Conservation (phyloP, 2,113 vertebrate species). For the Tragelaphus scriptus region DNA sequence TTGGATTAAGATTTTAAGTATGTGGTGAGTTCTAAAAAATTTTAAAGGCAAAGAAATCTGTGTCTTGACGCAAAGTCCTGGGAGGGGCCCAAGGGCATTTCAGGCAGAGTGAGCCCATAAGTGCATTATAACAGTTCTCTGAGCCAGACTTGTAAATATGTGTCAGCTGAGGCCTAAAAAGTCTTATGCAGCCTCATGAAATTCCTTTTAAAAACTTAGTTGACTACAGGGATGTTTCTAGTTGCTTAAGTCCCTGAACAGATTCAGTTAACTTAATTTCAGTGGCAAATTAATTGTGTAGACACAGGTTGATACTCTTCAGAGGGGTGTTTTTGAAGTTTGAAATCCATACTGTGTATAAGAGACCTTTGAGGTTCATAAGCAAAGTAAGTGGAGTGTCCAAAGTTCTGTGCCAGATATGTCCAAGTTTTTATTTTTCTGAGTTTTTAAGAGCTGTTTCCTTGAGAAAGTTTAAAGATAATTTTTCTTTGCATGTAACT, state of each 20-base stretch:
- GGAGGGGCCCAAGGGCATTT: background rate
- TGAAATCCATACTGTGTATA: conserved; percentile 8
- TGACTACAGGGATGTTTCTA: conserved; percentile 26
- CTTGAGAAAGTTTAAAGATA: conserved; percentile 20
- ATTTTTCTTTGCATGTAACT: background rate
- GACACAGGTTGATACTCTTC: conserved; percentile 7
- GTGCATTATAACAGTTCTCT: background rate
- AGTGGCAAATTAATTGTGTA: background rate
- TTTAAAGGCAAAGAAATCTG: background rate
- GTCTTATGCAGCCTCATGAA: conserved; percentile 18
- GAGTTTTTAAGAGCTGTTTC: conserved; percentile 18
- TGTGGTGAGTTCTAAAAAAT: background rate
- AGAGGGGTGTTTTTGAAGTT: conserved; percentile 25
- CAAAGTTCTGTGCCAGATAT: background rate
- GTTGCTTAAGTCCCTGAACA: conserved; percentile 31
- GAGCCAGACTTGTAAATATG: conserved; percentile 25
- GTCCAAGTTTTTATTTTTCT: conserved; percentile 18
- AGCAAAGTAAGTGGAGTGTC: conserved; percentile 23
- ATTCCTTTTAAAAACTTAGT: conserved; percentile 40
- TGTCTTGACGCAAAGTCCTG: background rate
- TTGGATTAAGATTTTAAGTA: background rate
- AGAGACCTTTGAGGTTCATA: conserved; percentile 17
- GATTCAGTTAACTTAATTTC: conserved; percentile 52
- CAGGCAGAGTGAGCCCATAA: background rate
- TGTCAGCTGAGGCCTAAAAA: background rate